These are phyloP conservation scores for Lymantria monacha DNA, from an alignment of 2,888 invertebrate genomes.

Conservation along the genomic window DNA sequence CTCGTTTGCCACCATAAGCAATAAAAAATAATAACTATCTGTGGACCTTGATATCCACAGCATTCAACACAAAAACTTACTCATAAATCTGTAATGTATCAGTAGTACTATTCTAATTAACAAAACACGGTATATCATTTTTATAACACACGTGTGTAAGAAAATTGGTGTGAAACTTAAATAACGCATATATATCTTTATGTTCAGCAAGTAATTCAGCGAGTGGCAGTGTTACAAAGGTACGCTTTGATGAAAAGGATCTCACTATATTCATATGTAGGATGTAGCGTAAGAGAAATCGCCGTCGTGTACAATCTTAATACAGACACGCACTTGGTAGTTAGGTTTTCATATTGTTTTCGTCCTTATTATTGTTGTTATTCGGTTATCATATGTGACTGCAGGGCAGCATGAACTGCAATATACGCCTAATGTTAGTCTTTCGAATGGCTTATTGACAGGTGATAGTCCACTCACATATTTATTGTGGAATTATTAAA, in stretches of 20 bases:
- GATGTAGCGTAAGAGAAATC: constrained; percentile 54
- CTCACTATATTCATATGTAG: constrained; percentile 64
- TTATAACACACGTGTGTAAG: too few species aligned
- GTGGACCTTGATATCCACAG: too few species aligned
- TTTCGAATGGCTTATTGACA: too few species aligned
- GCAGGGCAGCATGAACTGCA: not conserved
- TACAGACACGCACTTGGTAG: constrained; percentile 41
- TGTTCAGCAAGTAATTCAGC: constrained; percentile 36
- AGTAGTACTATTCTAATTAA: too few species aligned
- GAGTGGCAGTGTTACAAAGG: constrained; percentile 45
- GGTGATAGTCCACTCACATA: too few species aligned
- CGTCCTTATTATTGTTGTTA: not conserved
- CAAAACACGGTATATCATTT: too few species aligned
- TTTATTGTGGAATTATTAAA: too few species aligned
- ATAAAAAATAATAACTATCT: too few species aligned
- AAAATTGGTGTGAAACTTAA: not conserved
- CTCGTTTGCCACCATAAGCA: too few species aligned
- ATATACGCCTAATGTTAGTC: not conserved
- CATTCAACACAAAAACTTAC: too few species aligned
- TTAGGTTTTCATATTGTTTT: not conserved
- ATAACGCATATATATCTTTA: not conserved
- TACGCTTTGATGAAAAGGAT: constrained; percentile 69
- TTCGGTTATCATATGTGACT: not conserved
- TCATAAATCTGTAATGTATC: too few species aligned
- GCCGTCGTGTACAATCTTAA: constrained; percentile 40